Percentiles rank a stretch among this genome's conserved stretches.
Conservation (phyloP, 2,797 vertebrate genomes). For the Brotula barbata region DNA sequence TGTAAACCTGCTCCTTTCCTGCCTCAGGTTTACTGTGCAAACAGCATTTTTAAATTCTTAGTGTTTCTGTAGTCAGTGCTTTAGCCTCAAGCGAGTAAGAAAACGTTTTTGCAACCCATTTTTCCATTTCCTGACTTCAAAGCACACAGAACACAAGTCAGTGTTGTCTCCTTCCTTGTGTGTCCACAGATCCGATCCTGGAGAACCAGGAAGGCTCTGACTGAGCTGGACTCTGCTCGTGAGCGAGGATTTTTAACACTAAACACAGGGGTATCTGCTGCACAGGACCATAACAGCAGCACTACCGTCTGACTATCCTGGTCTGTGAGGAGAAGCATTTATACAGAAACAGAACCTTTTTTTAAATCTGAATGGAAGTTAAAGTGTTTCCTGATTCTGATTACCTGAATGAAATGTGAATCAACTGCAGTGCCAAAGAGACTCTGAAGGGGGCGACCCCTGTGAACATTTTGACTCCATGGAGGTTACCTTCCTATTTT, state of each 20-base stretch:
- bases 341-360: not conserved
- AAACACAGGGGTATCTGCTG: not conserved
- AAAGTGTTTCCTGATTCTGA: not conserved
- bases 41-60: too few species aligned
- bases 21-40: too few species aligned
- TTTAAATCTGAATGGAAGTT: not conserved
- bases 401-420: constrained; percentile 57
- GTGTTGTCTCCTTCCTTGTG: constrained; percentile 5
- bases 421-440: constrained; percentile 23
- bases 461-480: not conserved
- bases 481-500: not conserved
- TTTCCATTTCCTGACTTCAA: too few species aligned
- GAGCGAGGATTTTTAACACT: too few species aligned
- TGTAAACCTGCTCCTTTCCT: too few species aligned
- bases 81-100: too few species aligned
- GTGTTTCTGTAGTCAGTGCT: too few species aligned
- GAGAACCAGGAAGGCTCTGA: constrained; percentile 92
- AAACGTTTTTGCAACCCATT: too few species aligned
- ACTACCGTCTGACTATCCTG: not conserved
- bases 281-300: not conserved
- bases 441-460: constrained; percentile 12
- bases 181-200: constrained; percentile 91
- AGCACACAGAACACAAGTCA: too few species aligned
- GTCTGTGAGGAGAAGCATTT: constrained; percentile 18
- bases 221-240: constrained; percentile 60